Base-by-base conservation (phyloP, 2,888 invertebrate genomes). In the Leptinotarsa rubiginosa region DNA sequence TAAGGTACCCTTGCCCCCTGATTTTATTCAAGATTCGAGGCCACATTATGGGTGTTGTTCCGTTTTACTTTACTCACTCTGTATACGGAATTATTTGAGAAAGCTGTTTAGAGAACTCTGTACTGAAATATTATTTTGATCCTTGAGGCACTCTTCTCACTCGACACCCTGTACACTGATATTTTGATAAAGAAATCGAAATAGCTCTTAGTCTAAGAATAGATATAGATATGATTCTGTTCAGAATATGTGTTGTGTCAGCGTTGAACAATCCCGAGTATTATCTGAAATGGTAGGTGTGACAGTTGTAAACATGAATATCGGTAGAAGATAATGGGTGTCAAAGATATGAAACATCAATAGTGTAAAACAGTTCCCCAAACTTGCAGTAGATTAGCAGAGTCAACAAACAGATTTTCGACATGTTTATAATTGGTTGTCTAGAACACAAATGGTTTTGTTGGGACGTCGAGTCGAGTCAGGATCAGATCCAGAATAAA, bases 151-250 rank as follows among this genome's bases (percentile, higher is more conserved):
- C 7, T n/a, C 31, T n/a, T 7, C 62, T 16, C 41, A 41, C n/a
- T 62, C 10, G 31, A 18, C 62, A n/a, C 62, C 41, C 31, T 62
- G 18, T 41, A 62, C 7, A 62, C 10, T n/a, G 62, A 41, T 31
- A 41, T 41, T 62, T 62, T 62, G 18, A 25, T 41, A 41, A 62
- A 41, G 41, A 16, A 62, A n/a, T 62, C 16, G 25, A 56, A 56
- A 62, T 62, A 62, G 41, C 31, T 62, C 62, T 62, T 41, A 62
- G 62, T 62, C 62, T 62, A 62, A 31, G 31, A 62, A 62, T 62
- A 62, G 62, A 62, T 62, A 62, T 62, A 18, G 41, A 62, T 62
- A 62, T 41, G 25, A 56, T n/a, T n/a, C 25, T 62, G 62, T 62
- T 31, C 18, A 41, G 62, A 18, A n/a, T 62, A 31, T 62, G 62